Conservation (phyloP, 2,113 vertebrate species). For the Sitta europaea region DNA sequence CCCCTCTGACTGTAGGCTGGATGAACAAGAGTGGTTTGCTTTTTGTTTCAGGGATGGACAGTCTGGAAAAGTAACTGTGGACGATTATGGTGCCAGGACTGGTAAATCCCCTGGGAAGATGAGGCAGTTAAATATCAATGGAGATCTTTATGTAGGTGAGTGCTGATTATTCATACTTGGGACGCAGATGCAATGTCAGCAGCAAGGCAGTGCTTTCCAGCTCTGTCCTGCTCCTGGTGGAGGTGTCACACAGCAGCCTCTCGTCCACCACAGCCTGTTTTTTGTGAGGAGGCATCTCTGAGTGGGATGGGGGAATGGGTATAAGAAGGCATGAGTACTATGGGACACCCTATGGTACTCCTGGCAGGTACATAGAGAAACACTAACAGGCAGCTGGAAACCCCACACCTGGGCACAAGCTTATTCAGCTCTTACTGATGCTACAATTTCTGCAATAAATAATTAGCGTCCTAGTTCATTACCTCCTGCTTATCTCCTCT, state of each 20-base stretch:
- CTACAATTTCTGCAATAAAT: not conserved
- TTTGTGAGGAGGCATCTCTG: not conserved
- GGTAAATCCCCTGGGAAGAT: slow-evolving; percentile 90
- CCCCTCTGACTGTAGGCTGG: fast-evolving
- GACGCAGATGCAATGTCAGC: not conserved
- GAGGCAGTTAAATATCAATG: slow-evolving; percentile 93
- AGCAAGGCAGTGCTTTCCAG: not conserved
- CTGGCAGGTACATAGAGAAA: not conserved
- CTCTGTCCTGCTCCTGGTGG: not conserved
- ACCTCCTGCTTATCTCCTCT: not conserved
- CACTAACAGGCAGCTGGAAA: not conserved
- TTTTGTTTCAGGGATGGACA: slow-evolving; percentile 83
- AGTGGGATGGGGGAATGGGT: fast-evolving
- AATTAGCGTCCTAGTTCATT: not conserved
- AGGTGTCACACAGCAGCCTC: not conserved
- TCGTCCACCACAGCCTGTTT: not conserved
- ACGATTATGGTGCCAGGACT: slow-evolving; percentile 91
- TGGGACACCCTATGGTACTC: not conserved
- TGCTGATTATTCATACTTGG: not conserved
- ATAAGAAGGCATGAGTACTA: not conserved
- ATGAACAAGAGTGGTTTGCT: not conserved
- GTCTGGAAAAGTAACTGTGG: slow-evolving; percentile 91
- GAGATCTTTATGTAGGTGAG: slow-evolving; percentile 90
- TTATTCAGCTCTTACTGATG: not conserved
- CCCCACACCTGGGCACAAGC: not conserved